Percentiles rank a stretch among this genome's conserved stretches.
Conservation (phyloP, 2,888 invertebrate genomes). For the Dascillus cervinus region DNA sequence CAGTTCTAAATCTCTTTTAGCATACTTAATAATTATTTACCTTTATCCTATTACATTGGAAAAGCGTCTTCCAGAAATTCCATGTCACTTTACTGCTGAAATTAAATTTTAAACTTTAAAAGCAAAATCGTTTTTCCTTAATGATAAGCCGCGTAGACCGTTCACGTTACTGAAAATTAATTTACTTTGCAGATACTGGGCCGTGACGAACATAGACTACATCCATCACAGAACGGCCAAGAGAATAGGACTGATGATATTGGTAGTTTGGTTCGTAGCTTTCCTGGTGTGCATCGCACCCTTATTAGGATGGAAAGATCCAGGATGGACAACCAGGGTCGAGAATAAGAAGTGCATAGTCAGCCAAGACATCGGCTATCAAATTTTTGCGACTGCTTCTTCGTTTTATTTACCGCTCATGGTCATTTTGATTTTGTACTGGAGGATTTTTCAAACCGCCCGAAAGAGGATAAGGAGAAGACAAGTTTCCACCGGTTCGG, state of each 20-base stretch:
- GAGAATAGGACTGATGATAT: conserved; percentile 73
- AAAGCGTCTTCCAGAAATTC: background rate
- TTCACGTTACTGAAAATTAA: too few species aligned
- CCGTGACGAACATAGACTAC: conserved; percentile 85
- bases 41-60: background rate
- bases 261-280: conserved; percentile 76
- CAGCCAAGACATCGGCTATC: conserved; percentile 76
- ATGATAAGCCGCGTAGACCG: background rate
- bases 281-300: conserved; percentile 83
- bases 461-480: conserved; percentile 70
- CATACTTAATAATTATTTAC: too few species aligned
- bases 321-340: conserved; percentile 50
- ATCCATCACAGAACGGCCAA: conserved; percentile 73
- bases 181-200: conserved; percentile 75
- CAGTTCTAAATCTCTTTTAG: too few species aligned
- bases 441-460: conserved; percentile 86
- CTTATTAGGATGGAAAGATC: conserved; percentile 75
- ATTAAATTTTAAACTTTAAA: background rate
- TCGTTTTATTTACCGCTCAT: conserved; percentile 87
- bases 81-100: background rate
- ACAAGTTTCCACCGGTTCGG: conserved; percentile 43
- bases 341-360: conserved; percentile 67
- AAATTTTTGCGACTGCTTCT: conserved; percentile 84
- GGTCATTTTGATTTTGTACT: conserved; percentile 82
- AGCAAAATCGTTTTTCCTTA: background rate